Evolutionary conservation across 2,113 vertebrate species (phyloP), one percentile per base, ranked within the genome.

Genomic region (Rana temporaria): DNA sequence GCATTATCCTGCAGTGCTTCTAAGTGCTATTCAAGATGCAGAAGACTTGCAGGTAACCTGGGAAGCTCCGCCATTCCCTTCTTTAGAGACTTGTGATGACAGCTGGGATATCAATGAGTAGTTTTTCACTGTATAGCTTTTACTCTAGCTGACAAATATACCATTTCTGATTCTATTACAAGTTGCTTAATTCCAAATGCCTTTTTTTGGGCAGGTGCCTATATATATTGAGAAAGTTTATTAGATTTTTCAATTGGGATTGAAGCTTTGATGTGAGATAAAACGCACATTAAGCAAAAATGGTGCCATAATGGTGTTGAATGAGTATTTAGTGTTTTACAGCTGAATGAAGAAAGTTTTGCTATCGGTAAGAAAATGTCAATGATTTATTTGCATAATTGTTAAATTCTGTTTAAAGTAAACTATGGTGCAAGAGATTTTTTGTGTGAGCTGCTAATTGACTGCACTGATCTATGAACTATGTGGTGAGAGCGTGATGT

Each of bases 261-360:
- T 62, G 5, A 18, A 22, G 12, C n/a, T 62, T 75, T 75, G 72
- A 60, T 75, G 19, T 75, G 72, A 38, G 60, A 57, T 79, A 57
- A 68, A 68, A 18, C 59, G 64, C 52, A 79, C 20, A 57, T 52
- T 59, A 32, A 56, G 52, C 19, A 22, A 24, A 69, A 24, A 69
- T n/a, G 77, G 77, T 79, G 64, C 64, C 77, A 68, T 68, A 79
- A 24, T 59, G 77, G 77, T 79, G 26, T 18, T 78, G 60, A 53
- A 34, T 78, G 60, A 53, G 20, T 69, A 69, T 48, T 69, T 48
- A 52, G 19, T 14, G 38, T 78, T 56, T 78, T 65, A 34, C 18
- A 73, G 22, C 17, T 32, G 56, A 32, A 34, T 73, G 53, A 72
- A 57, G 30, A 42, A 12, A 1, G 14, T 75, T 60, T 71, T 62